A percentile compares a stretch with the other conserved stretches of the same genome.
These are phyloP conservation scores for Apaloderma vittatum DNA, from an alignment of 2,113 vertebrate genomes.

Conservation along the genomic window DNA sequence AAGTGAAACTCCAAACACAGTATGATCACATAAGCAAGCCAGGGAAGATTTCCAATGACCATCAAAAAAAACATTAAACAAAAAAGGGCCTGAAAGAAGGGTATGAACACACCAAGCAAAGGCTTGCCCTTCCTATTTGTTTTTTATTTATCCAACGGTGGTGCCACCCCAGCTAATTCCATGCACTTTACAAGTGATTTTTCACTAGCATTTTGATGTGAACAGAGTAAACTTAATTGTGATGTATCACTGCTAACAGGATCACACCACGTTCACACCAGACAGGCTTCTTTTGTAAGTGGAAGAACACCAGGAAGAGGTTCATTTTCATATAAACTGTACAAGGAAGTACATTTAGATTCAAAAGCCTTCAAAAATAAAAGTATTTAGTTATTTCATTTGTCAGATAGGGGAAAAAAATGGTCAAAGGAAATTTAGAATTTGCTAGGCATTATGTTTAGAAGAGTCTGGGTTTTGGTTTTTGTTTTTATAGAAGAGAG, in stretches of 20 bases:
- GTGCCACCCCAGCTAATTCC: background rate
- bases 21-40: background rate
- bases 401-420: background rate
- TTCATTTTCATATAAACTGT: background rate
- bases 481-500: background rate
- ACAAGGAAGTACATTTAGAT: background rate
- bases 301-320: background rate
- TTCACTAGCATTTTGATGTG: background rate
- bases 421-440: background rate
- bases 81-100: background rate
- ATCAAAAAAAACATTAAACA: background rate
- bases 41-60: background rate
- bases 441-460: rapidly evolving
- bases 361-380: background rate
- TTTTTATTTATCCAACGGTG: background rate
- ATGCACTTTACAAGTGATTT: background rate
- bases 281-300: background rate
- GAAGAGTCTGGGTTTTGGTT: background rate
- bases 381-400: background rate
- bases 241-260: background rate
- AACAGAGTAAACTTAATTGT: background rate
- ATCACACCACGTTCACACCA: background rate
- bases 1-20: background rate
- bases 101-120: background rate
- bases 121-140: background rate